phyloP scores from a whole-genome alignment of 1,140 invertebrate species.

The Mercenaria mercenaria region DNA sequence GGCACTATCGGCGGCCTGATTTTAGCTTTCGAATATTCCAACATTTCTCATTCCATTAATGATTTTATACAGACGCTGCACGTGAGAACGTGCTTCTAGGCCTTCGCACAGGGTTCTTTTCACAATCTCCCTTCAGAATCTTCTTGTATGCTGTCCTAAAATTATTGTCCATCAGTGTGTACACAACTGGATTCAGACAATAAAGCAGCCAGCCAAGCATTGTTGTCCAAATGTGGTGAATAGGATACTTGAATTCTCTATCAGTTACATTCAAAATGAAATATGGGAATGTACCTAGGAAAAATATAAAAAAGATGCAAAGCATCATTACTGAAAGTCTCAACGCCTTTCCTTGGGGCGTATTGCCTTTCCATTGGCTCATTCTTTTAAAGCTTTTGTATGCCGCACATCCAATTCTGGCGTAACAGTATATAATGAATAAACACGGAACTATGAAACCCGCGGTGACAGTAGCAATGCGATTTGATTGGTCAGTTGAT shows the following conservation, averaged over 20 bases:
- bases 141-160: constrained; percentile 74
- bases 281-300: constrained; percentile 77
- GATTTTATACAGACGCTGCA: constrained; percentile 37
- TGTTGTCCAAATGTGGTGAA: constrained; percentile 74
- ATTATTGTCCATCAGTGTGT: constrained; percentile 76
- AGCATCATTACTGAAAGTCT: constrained; percentile 78
- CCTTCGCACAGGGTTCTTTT: constrained; percentile 55
- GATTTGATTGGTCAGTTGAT: constrained; percentile 75
- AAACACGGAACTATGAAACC: constrained; percentile 80
- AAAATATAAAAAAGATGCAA: constrained; percentile 76
- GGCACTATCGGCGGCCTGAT: no score
- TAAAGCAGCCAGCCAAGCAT: constrained; percentile 75
- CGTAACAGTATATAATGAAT: constrained; percentile 81
- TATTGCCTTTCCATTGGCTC: constrained; percentile 69
- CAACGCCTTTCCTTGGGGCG: constrained; percentile 70
- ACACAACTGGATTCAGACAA: constrained; percentile 75
- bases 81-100: constrained; percentile 53
- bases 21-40: no score
- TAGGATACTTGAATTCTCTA: constrained; percentile 64
- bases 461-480: constrained; percentile 76
- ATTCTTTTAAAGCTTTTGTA: constrained; percentile 75
- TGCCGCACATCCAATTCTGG: constrained; percentile 79
- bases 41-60: no score
- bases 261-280: constrained; percentile 75
- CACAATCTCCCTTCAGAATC: constrained; percentile 69